phyloP scores from a whole-genome alignment of 2,888 invertebrate genomes.

The Tanypteryx hageni region DNA sequence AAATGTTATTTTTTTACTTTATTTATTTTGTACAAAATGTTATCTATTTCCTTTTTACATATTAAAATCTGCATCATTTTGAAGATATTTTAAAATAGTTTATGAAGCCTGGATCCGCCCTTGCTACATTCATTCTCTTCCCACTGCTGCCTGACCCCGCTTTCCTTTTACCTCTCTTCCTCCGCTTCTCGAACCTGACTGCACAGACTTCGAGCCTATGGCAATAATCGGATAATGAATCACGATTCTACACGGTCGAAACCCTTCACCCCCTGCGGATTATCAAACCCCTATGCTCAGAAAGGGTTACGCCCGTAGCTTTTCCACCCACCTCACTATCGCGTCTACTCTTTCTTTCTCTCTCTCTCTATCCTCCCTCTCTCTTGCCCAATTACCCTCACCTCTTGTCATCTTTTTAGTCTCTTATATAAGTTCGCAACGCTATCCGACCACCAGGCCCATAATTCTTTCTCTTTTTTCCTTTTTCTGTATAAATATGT shows the following conservation, averaged over 20 bases:
- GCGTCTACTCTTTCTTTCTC: not conserved
- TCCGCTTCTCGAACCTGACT: too few species aligned
- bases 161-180: not conserved
- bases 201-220: too few species aligned
- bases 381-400: not conserved
- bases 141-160: not conserved
- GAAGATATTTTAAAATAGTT: too few species aligned
- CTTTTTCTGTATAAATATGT: not conserved
- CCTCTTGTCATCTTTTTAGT: not conserved
- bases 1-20: too few species aligned
- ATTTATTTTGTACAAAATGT: too few species aligned
- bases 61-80: too few species aligned
- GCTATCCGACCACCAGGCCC: not conserved
- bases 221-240: conserved; percentile 49
- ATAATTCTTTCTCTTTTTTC: not conserved
- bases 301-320: not conserved
- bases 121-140: not conserved
- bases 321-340: not conserved
- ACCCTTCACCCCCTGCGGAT: too few species aligned
- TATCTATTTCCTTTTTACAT: too few species aligned
- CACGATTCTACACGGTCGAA: not conserved
- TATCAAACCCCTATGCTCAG: too few species aligned
- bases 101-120: not conserved
- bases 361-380: not conserved
- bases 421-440: not conserved